These are phyloP conservation scores for Drosophila maculinotata DNA, from an alignment of 2,888 invertebrate species.

Conservation along the genomic window DNA sequence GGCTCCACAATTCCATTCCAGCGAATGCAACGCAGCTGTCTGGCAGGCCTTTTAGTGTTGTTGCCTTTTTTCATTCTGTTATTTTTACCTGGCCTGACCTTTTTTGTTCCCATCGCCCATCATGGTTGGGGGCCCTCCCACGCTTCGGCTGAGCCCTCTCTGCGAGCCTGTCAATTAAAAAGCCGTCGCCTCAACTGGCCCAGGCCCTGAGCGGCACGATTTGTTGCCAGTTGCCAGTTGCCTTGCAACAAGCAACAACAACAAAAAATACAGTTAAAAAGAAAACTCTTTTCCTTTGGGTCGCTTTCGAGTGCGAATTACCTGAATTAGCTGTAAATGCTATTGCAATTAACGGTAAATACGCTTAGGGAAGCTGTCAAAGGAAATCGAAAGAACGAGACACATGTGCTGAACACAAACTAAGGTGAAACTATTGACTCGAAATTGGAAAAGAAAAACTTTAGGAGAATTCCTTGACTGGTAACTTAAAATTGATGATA, in stretches of 20 bases:
- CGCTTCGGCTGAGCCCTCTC: constrained; percentile 27
- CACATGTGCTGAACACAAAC: constrained; percentile 6
- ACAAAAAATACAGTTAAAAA: constrained; percentile 5
- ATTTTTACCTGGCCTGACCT: constrained; percentile 50
- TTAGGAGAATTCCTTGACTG: background rate
- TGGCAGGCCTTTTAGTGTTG: constrained; percentile 32
- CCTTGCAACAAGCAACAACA: constrained; percentile 20
- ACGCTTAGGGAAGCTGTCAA: constrained; percentile 35
- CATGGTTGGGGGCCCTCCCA: constrained; percentile 47
- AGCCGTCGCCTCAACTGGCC: constrained; percentile 57
- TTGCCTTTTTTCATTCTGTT: constrained; percentile 7
- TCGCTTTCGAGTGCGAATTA: constrained; percentile 67
- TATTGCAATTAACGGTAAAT: constrained; percentile 60
- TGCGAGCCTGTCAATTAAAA: constrained; percentile 68
- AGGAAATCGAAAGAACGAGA: constrained; percentile 5
- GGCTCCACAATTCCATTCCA: constrained; percentile 44
- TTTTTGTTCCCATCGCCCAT: constrained; percentile 48
- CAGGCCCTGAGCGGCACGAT: constrained; percentile 69
- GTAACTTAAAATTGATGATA: too few relatives aligned
- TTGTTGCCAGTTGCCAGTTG: constrained; percentile 66
- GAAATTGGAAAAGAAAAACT: constrained; percentile 3
- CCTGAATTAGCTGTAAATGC: constrained; percentile 67
- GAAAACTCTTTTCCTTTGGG: constrained; percentile 48
- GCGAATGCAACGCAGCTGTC: constrained; percentile 66
- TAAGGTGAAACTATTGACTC: constrained; percentile 7